A percentile compares a stretch with the other conserved stretches of the same genome.
Evolutionary conservation across 2,797 vertebrate species (phyloP).

Genomic region (Tenualosa thibaudeaui): DNA sequence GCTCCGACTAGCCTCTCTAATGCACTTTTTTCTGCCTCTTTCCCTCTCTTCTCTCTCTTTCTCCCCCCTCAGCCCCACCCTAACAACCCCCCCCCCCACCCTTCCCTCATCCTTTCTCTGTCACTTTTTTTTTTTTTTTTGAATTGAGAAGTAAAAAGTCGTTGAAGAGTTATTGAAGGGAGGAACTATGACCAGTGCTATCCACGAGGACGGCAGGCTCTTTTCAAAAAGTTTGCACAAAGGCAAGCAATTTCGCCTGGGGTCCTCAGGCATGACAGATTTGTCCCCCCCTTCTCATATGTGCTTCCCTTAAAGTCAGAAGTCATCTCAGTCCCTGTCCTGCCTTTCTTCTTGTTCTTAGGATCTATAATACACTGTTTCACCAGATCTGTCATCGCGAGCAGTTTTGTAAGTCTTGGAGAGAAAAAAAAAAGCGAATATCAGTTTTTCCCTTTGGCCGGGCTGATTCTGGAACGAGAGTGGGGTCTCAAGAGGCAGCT

Average conservation of each 20-base stretch:
- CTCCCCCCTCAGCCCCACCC: no score
- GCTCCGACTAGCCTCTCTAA: constrained; percentile 67
- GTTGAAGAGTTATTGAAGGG: constrained; percentile 56
- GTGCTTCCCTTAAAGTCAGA: constrained; percentile 48
- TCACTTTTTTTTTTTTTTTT: constrained; percentile 66
- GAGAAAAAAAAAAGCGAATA: constrained; percentile 30
- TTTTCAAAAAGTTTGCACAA: constrained; percentile 63
- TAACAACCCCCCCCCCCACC: background rate
- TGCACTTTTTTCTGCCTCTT: constrained; percentile 61
- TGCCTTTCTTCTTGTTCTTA: constrained; percentile 10
- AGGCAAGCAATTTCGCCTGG: constrained; percentile 63
- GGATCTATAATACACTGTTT: constrained; percentile 41
- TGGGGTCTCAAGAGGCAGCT: background rate
- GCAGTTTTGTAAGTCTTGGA: constrained; percentile 41
- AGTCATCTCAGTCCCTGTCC: constrained; percentile 40
- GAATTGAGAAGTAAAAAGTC: constrained; percentile 65
- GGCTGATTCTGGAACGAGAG: background rate
- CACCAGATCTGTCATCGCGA: constrained; percentile 45
- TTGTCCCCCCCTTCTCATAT: constrained; percentile 50
- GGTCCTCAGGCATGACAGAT: constrained; percentile 69
- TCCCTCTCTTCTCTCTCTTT: constrained; percentile 33
- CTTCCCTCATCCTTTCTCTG: background rate
- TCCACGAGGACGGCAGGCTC: constrained; percentile 69
- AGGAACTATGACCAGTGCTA: constrained; percentile 66
- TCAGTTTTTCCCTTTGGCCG: constrained; percentile 41